A percentile compares a stretch with the other conserved stretches of the same genome.
phyloP scores from a whole-genome alignment of 2,797 vertebrate species.

The Sebastes umbrosus region DNA sequence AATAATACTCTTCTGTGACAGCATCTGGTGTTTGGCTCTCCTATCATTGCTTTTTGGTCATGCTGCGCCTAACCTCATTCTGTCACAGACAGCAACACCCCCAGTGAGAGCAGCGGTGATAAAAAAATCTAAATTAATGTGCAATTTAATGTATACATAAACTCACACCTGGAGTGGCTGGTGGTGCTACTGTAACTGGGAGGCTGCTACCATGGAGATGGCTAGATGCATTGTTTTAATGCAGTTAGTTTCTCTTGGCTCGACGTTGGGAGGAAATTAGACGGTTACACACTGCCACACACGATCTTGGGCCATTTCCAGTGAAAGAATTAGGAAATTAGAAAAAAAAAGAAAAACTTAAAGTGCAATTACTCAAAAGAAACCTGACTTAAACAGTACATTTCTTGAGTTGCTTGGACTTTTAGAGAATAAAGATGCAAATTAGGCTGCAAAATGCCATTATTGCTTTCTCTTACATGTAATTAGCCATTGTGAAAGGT shows the following conservation, averaged over 20 bases:
- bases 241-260: constrained; percentile 17
- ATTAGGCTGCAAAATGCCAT: constrained; percentile 33
- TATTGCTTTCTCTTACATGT: constrained; percentile 41
- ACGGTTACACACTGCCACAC: constrained; percentile 37
- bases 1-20: constrained; percentile 48
- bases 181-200: constrained; percentile 36
- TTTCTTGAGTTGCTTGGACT: constrained; percentile 6
- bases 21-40: constrained; percentile 64
- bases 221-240: constrained; percentile 26
- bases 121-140: constrained; percentile 68
- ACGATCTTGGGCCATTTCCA: constrained; percentile 36
- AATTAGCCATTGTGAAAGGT: constrained; percentile 58
- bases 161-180: constrained; percentile 71
- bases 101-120: constrained; percentile 51
- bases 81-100: constrained; percentile 50
- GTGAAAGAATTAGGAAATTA: constrained; percentile 43
- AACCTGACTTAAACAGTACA: constrained; percentile 21
- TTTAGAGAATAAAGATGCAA: constrained; percentile 34
- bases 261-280: constrained; percentile 40
- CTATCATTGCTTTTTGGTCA: constrained; percentile 55
- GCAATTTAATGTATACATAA: constrained; percentile 76
- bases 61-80: constrained; percentile 58
- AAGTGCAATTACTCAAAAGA: constrained; percentile 26
- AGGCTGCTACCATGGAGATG: constrained; percentile 4
- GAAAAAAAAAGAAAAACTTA: not conserved